Evolutionary conservation across 2,888 invertebrate species (phyloP).

Genomic region (Epinotia nisella): DNA sequence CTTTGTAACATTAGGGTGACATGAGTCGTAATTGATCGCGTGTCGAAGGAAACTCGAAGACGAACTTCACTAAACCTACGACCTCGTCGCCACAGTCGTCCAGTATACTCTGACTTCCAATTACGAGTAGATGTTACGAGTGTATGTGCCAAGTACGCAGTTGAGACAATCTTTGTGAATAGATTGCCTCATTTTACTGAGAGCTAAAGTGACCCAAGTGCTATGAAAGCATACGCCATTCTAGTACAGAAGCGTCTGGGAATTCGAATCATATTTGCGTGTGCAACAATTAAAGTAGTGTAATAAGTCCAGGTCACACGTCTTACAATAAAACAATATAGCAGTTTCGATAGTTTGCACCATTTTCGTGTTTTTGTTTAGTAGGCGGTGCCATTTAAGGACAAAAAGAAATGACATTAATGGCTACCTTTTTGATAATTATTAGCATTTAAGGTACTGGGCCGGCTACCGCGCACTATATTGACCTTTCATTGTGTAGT

Average conservation of each 20-base stretch:
- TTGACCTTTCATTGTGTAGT: no score
- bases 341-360: neutral
- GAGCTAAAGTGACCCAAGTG: neutral
- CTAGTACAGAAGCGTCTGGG: neutral
- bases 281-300: neutral
- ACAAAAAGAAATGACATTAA: neutral
- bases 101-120: no score
- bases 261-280: no score
- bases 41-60: neutral
- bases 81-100: neutral
- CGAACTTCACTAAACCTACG: neutral
- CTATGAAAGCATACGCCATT: neutral
- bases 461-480: no score
- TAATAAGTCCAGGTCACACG: neutral
- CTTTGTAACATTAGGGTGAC: slow-evolving; percentile 36
- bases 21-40: slow-evolving; percentile 25
- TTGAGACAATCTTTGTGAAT: neutral
- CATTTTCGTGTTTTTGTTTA: neutral
- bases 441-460: no score
- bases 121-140: neutral
- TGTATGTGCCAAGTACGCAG: neutral
- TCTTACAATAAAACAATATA: slow-evolving; percentile 1
- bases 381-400: slow-evolving; percentile 1
- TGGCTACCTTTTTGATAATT: neutral
- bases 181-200: neutral